These are phyloP conservation scores for Aphaenogaster ashmeadi DNA, from an alignment of 1,140 invertebrate species.

Conservation along the genomic window DNA sequence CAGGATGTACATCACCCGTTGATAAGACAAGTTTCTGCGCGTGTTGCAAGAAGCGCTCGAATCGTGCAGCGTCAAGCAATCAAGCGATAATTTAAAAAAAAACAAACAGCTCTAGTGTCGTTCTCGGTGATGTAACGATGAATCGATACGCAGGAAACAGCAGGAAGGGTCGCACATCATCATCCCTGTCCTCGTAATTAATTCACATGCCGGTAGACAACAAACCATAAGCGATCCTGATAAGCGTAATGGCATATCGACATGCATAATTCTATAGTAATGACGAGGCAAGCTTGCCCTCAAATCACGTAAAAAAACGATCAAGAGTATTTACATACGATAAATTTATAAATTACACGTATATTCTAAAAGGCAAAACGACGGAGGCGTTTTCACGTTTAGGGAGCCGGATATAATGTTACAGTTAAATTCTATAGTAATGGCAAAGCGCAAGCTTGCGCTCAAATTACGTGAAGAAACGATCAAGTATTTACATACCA, in stretches of 20 bases:
- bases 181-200: constrained; percentile 18
- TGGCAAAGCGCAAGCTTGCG: no score
- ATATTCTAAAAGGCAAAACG: background rate
- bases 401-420: background rate
- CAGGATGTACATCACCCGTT: constrained; percentile 49
- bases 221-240: constrained; percentile 6
- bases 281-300: background rate
- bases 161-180: background rate
- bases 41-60: constrained; percentile 11
- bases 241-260: background rate
- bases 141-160: background rate
- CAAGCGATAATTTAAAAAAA: constrained; percentile 53
- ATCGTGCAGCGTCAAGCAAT: constrained; percentile 9
- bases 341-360: background rate
- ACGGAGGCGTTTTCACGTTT: no score
- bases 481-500: no score
- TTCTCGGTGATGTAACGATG: constrained; percentile 17
- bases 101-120: background rate
- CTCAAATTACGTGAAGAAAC: no score
- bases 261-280: background rate
- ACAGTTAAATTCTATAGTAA: background rate
- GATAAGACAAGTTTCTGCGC: constrained; percentile 35
- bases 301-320: background rate
- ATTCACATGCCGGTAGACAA: background rate
- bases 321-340: background rate